A percentile compares a stretch with the other conserved stretches of the same genome.
Conservation (phyloP, 2,888 invertebrate genomes). For the Polia nebulosa region DNA sequence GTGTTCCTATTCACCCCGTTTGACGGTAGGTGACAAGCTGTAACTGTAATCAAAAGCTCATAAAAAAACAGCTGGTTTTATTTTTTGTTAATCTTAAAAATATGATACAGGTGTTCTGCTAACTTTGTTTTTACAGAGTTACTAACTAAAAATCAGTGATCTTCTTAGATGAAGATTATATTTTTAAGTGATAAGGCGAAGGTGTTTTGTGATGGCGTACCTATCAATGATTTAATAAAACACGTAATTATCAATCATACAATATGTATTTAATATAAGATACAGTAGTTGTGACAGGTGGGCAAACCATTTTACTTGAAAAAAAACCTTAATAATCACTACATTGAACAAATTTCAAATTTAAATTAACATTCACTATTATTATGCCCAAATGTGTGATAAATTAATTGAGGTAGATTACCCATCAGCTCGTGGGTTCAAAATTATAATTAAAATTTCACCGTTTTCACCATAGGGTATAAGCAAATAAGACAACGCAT, state of each 20-base stretch:
- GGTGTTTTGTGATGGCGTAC: not conserved
- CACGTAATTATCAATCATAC: conserved; percentile 88
- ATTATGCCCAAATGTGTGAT: conserved; percentile 90
- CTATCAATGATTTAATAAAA: conserved; percentile 77
- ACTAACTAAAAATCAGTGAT: not conserved
- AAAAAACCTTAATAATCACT: conserved; percentile 84
- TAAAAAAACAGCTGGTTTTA: no score
- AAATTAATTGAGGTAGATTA: conserved; percentile 91
- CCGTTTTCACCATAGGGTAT: conserved; percentile 83
- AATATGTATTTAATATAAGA: conserved; percentile 91
- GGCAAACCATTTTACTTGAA: conserved; percentile 87
- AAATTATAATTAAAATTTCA: conserved; percentile 86
- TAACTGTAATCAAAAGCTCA: no score
- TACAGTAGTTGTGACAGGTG: conserved; percentile 91
- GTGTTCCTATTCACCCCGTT: no score
- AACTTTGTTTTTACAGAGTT: not conserved
- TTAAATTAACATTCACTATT: conserved; percentile 87
- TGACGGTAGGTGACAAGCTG: no score
- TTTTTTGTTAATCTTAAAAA: no score
- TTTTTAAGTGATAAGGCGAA: no score
- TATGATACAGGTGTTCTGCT: no score
- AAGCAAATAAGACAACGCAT: conserved; percentile 89
- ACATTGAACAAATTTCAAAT: conserved; percentile 87
- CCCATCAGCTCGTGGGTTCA: conserved; percentile 83
- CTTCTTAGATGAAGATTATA: not conserved